These are phyloP conservation scores for Drosophila prosaltans DNA, from an alignment of 1,140 invertebrate species.

Conservation along the genomic window DNA sequence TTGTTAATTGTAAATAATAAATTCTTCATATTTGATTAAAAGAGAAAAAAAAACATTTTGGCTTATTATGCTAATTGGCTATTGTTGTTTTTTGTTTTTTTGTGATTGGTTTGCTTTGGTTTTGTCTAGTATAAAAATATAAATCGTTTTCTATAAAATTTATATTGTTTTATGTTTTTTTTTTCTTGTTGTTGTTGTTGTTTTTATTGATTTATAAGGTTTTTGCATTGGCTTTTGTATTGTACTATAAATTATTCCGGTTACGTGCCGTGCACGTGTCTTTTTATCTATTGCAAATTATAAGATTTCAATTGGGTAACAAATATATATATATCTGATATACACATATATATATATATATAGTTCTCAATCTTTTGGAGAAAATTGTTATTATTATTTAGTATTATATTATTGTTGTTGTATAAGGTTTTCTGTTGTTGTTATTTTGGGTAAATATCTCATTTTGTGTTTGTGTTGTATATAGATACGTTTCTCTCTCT, in stretches of 20 bases:
- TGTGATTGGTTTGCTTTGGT: slow-evolving; percentile 49
- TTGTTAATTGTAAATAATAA: slow-evolving; percentile 61
- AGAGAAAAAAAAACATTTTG: slow-evolving; percentile 57
- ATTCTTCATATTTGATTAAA: neutral
- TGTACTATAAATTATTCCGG: slow-evolving; percentile 84
- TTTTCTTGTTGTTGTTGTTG: slow-evolving; percentile 20
- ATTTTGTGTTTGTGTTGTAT: too few species aligned
- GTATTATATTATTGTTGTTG: slow-evolving; percentile 59
- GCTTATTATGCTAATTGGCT: slow-evolving; percentile 79
- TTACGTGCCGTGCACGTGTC: slow-evolving; percentile 61
- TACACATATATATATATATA: too few species aligned
- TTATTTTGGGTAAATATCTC: slow-evolving; percentile 38
- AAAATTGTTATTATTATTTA: slow-evolving; percentile 56
- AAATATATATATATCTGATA: too few species aligned
- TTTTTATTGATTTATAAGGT: slow-evolving; percentile 56
- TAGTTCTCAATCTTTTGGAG: slow-evolving; percentile 63
- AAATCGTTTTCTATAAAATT: slow-evolving; percentile 82
- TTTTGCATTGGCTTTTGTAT: slow-evolving; percentile 69
- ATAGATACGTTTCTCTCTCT: too few species aligned
- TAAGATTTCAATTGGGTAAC: slow-evolving; percentile 50
- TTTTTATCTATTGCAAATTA: slow-evolving; percentile 82
- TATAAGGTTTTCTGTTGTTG: slow-evolving; percentile 2
- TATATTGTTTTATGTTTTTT: slow-evolving; percentile 39
- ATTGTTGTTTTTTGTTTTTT: slow-evolving; percentile 42
- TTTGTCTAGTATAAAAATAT: slow-evolving; percentile 82